These are phyloP conservation scores for Mobula hypostoma DNA, from an alignment of 2,113 vertebrate genomes.

Conservation along the genomic window DNA sequence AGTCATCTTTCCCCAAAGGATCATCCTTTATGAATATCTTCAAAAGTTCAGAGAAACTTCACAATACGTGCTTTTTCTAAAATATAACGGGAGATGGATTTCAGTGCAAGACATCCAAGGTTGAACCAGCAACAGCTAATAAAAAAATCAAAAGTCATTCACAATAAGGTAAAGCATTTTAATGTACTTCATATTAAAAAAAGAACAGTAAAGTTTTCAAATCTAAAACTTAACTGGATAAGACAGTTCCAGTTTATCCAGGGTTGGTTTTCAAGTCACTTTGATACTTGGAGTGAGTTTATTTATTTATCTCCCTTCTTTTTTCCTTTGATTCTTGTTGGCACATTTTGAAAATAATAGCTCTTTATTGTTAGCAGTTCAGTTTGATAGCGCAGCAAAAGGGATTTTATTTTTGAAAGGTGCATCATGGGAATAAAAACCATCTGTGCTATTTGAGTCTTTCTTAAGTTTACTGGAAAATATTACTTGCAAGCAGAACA, in stretches of 20 bases:
- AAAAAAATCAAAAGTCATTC: background rate
- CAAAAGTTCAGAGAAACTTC: background rate
- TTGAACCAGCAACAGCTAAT: background rate
- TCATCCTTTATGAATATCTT: background rate
- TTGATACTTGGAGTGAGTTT: background rate
- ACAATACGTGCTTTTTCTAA: background rate
- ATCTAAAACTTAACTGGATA: background rate
- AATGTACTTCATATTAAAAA: background rate
- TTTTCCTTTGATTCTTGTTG: conserved; percentile 14
- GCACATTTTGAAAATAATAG: background rate
- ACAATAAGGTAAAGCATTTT: background rate
- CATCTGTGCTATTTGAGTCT: background rate
- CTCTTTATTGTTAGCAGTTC: background rate
- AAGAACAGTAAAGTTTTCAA: background rate
- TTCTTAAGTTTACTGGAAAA: background rate
- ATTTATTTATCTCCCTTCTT: background rate
- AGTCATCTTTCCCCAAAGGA: background rate
- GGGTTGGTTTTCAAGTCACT: background rate
- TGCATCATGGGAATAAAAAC: background rate
- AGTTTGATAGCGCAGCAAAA: conserved; percentile 8
- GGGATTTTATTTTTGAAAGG: background rate
- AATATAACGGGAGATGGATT: background rate
- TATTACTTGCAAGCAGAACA: background rate
- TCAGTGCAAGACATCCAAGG: background rate
- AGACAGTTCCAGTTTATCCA: background rate